These are phyloP conservation scores for Allophyes oxyacanthae DNA, from an alignment of 2,888 invertebrate species.

Conservation along the genomic window DNA sequence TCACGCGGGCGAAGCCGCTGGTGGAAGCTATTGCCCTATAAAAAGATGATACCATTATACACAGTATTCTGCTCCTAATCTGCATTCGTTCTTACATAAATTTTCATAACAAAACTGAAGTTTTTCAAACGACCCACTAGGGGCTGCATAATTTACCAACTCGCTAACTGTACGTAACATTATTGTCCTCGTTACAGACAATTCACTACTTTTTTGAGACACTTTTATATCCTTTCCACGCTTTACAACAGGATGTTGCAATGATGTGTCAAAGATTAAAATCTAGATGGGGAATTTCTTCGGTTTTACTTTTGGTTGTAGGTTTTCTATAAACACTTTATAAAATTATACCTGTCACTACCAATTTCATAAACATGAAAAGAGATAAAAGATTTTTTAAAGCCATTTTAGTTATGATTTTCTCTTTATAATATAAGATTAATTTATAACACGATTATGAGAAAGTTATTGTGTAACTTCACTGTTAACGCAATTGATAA, in stretches of 20 bases:
- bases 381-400: no score
- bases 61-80: conserved; percentile 13
- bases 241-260: conserved; percentile 62
- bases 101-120: conserved; percentile 29
- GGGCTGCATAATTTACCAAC: conserved; percentile 39
- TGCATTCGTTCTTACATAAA: conserved; percentile 27
- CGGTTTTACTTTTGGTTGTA: not conserved
- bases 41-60: conserved; percentile 16
- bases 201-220: conserved; percentile 62
- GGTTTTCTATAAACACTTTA: no score
- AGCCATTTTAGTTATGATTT: no score
- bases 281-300: conserved; percentile 15
- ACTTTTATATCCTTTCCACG: conserved; percentile 64
- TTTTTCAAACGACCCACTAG: conserved; percentile 43
- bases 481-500: no score
- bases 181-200: conserved; percentile 60
- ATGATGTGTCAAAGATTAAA: conserved; percentile 62
- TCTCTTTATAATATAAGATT: no score
- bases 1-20: no score
- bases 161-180: conserved; percentile 41
- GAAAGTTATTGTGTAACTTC: no score
- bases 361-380: no score
- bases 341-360: no score
- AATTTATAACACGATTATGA: no score
- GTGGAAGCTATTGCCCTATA: not conserved